Percentiles rank a stretch among this genome's conserved stretches.
These are phyloP conservation scores for Microcebus murinus DNA, from an alignment of 2,113 vertebrate species.

Conservation along the genomic window DNA sequence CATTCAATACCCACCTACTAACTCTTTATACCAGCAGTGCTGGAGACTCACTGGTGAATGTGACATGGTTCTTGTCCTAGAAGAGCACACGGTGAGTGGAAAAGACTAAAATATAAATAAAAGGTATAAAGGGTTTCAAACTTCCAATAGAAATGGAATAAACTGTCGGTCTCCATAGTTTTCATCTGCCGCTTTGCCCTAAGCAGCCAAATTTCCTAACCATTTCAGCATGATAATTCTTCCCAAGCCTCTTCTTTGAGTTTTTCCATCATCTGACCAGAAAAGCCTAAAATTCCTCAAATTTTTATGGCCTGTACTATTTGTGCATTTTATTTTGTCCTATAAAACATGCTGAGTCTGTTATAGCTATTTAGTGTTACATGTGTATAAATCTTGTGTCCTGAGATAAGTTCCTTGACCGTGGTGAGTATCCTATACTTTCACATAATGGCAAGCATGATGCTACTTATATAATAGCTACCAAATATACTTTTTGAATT, in stretches of 20 bases:
- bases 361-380: background rate
- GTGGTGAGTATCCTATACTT: conserved; percentile 1
- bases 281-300: background rate
- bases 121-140: background rate
- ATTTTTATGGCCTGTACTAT: background rate
- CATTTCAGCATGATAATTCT: background rate
- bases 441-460: background rate
- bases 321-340: background rate
- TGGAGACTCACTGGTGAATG: background rate
- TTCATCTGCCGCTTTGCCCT: background rate
- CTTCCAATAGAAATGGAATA: background rate
- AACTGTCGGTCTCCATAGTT: background rate
- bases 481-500: background rate
- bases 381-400: background rate
- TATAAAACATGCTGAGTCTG: background rate
- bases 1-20: background rate
- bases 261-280: background rate
- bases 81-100: background rate
- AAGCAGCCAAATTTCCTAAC: background rate
- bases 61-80: background rate
- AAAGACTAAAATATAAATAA: background rate
- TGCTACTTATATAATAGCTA: background rate
- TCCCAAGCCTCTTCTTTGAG: background rate
- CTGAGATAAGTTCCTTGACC: background rate
- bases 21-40: background rate